A percentile compares a stretch with the other conserved stretches of the same genome.
These are phyloP conservation scores for Protaetia brevitarsis DNA, from an alignment of 1,140 invertebrate genomes.

Conservation along the genomic window DNA sequence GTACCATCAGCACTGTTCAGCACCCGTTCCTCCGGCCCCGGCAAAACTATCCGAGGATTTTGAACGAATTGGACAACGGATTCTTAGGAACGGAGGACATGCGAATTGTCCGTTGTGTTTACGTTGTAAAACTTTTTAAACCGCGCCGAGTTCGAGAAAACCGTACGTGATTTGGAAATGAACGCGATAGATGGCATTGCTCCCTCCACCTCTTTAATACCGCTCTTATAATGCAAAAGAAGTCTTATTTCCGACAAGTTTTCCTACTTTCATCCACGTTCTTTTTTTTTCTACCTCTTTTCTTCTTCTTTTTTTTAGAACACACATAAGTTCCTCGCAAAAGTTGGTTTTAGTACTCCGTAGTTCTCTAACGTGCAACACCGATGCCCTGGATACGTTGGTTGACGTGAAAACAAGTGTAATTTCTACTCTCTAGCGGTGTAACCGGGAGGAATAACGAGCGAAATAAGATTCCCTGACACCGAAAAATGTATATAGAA, in stretches of 20 bases:
- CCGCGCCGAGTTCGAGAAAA: constrained; percentile 31
- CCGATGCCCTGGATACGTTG: background rate
- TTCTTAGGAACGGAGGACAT: constrained; percentile 31
- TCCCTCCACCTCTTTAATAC: background rate
- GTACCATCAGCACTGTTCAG: constrained; percentile 30
- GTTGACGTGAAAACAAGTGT: constrained; percentile 10
- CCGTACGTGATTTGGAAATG: constrained; percentile 26
- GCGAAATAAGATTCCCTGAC: constrained; percentile 12
- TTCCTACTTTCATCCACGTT: background rate
- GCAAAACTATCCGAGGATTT: constrained; percentile 31
- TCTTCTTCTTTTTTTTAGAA: background rate
- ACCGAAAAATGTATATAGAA: constrained; percentile 14
- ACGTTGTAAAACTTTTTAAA: constrained; percentile 35
- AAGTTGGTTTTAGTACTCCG: constrained; percentile 8
- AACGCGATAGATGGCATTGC: constrained; percentile 11
- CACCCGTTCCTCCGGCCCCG: background rate
- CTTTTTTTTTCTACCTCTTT: constrained; percentile 1
- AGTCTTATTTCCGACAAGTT: constrained; percentile 22
- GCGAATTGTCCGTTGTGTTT: constrained; percentile 34
- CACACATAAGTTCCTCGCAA: constrained; percentile 5
- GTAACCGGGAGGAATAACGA: constrained; percentile 4
- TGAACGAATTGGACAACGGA: constrained; percentile 31
- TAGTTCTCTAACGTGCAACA: background rate
- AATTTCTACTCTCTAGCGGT: constrained; percentile 15
- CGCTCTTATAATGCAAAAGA: constrained; percentile 24